Evolutionary conservation across 2,888 invertebrate species (phyloP).

Genomic region (Troides aeacus): DNA sequence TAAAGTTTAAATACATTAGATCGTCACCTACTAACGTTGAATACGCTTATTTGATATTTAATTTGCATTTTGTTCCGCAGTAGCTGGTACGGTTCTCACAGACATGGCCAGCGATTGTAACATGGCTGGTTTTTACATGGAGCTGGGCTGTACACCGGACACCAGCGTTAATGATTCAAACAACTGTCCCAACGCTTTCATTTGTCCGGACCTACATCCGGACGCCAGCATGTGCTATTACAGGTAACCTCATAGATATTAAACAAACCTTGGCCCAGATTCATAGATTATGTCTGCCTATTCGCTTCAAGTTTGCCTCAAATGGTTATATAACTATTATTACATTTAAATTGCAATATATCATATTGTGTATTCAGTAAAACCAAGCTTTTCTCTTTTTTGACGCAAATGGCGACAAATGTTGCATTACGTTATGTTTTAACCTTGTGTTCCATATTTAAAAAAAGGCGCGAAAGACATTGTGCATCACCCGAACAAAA

Average conservation of each 20-base stretch:
- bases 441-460: slow-evolving; percentile 21
- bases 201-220: slow-evolving; percentile 66
- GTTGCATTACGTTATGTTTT: background rate
- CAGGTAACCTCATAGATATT: slow-evolving; percentile 42
- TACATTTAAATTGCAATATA: too few relatives aligned
- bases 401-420: too few relatives aligned
- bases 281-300: too few relatives aligned
- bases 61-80: slow-evolving; percentile 40
- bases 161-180: slow-evolving; percentile 45
- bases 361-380: too few relatives aligned
- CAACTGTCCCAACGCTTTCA: slow-evolving; percentile 60
- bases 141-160: slow-evolving; percentile 61
- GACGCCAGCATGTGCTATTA: slow-evolving; percentile 63
- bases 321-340: too few relatives aligned
- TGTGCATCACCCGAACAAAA: slow-evolving; percentile 9
- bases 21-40: too few relatives aligned
- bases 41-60: too few relatives aligned
- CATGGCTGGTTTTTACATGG: slow-evolving; percentile 63
- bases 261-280: background rate
- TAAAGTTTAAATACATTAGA: too few relatives aligned
- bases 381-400: too few relatives aligned
- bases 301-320: too few relatives aligned
- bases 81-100: slow-evolving; percentile 39
- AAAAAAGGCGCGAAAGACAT: slow-evolving; percentile 12
- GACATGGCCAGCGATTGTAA: slow-evolving; percentile 64